A percentile compares a stretch with the other conserved stretches of the same genome.
Conservation (phyloP, 1,140 invertebrate species). For the Xylocopa sonorina region DNA sequence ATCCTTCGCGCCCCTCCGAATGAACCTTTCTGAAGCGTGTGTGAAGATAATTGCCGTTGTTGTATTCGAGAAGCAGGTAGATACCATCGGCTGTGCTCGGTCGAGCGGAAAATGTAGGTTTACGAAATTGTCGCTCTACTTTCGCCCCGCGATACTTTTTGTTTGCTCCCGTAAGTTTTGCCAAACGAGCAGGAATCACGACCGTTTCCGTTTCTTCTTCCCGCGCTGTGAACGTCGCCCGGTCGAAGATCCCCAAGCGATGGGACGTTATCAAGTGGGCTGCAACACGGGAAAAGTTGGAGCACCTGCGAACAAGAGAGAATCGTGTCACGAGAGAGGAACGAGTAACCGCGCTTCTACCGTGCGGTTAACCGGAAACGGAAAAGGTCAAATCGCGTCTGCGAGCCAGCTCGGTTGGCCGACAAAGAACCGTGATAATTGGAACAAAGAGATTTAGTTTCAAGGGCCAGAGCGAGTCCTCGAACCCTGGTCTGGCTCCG, state of each 20-base stretch:
- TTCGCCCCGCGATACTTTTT: neutral
- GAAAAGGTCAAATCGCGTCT: slow-evolving; percentile 68
- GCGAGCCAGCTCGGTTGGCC: slow-evolving; percentile 52
- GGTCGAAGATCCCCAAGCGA: slow-evolving; percentile 1
- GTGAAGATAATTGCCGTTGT: slow-evolving; percentile 57
- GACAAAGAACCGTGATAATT: slow-evolving; percentile 70
- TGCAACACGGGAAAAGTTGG: slow-evolving; percentile 29
- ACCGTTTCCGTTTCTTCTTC: neutral
- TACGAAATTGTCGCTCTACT: neutral
- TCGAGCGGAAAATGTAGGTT: slow-evolving; percentile 22
- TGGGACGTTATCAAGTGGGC: slow-evolving; percentile 26
- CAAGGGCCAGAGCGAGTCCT: slow-evolving; percentile 57
- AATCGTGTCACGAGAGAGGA: slow-evolving; percentile 55
- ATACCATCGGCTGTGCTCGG: slow-evolving; percentile 24
- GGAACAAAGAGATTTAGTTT: slow-evolving; percentile 71
- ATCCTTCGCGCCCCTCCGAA: slow-evolving; percentile 22
- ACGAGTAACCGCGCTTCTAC: slow-evolving; percentile 60
- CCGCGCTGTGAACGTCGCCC: neutral
- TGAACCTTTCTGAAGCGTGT: slow-evolving; percentile 42
- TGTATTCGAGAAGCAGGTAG: slow-evolving; percentile 35
- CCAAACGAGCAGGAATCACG: no score
- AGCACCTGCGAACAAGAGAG: slow-evolving; percentile 53
- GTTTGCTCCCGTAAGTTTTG: neutral
- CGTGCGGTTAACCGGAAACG: slow-evolving; percentile 67
- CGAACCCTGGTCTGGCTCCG: slow-evolving; percentile 27